phyloP scores from a whole-genome alignment of 2,797 vertebrate genomes.

The Okamejei kenojei region DNA sequence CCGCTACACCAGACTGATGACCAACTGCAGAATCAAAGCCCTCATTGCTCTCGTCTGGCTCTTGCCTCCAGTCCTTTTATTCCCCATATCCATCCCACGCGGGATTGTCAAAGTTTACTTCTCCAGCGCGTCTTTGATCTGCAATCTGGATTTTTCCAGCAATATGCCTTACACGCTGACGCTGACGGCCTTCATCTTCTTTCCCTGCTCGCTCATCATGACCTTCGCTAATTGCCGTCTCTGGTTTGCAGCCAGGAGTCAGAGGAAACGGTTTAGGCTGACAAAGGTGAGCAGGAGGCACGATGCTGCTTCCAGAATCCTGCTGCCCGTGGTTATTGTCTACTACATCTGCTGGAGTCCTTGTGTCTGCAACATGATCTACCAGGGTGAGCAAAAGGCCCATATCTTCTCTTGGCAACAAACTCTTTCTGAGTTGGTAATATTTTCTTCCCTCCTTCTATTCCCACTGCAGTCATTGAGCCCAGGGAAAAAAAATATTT shows the following conservation, averaged over 20 bases:
- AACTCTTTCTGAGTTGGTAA: not conserved
- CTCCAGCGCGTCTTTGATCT: constrained; percentile 69
- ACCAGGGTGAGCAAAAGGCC: constrained; percentile 60
- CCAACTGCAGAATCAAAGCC: constrained; percentile 54
- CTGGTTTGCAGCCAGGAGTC: constrained; percentile 68
- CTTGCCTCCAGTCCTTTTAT: constrained; percentile 61
- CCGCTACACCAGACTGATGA: constrained; percentile 62
- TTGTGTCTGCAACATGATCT: constrained; percentile 70
- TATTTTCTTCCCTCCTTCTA: not conserved
- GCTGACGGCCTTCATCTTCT: constrained; percentile 68
- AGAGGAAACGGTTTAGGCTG: constrained; percentile 56
- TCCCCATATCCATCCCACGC: constrained; percentile 62
- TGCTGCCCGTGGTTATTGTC: constrained; percentile 68
- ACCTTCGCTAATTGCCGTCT: constrained; percentile 68
- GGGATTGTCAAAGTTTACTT: constrained; percentile 69
- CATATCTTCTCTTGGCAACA: not conserved
- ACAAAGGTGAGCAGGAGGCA: constrained; percentile 47
- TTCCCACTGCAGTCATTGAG: too few species aligned
- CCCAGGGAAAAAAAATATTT: not conserved
- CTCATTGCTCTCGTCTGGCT: constrained; percentile 69
- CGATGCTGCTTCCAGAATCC: constrained; percentile 59
- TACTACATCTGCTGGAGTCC: constrained; percentile 76
- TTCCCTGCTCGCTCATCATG: constrained; percentile 70
- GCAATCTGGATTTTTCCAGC: constrained; percentile 71
- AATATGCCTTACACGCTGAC: constrained; percentile 64